These are phyloP conservation scores for Tinea trinotella DNA, from an alignment of 2,888 invertebrate genomes.

Conservation along the genomic window DNA sequence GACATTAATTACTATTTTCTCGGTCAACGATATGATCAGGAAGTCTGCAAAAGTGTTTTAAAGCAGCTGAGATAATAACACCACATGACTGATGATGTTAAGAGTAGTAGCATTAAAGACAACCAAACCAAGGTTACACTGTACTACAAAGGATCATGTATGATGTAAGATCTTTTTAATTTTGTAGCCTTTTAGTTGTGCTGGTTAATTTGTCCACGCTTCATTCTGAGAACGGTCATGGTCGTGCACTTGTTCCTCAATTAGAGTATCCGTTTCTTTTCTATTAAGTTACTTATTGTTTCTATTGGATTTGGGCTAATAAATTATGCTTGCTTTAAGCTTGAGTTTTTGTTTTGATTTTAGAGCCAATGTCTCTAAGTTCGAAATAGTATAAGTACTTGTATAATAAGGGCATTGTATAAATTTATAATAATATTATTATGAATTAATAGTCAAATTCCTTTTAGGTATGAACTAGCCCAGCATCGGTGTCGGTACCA, in stretches of 20 bases:
- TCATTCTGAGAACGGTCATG: constrained; percentile 45
- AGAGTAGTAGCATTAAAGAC: constrained; percentile 30
- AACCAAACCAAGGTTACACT: constrained; percentile 11
- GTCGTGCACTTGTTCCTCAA: constrained; percentile 55
- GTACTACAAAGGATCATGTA: neutral
- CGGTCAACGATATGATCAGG: constrained; percentile 28
- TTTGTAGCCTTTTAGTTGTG: constrained; percentile 23
- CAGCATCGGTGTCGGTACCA: too few species aligned
- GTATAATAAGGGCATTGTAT: too few species aligned
- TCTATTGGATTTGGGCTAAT: neutral
- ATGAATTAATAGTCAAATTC: too few species aligned
- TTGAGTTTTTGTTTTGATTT: neutral
- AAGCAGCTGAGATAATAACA: constrained; percentile 36
- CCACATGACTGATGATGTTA: constrained; percentile 35
- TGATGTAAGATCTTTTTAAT: constrained; percentile 10
- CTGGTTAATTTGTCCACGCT: constrained; percentile 40
- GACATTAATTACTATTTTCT: constrained; percentile 6
- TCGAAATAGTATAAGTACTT: too few species aligned
- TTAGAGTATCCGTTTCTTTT: constrained; percentile 67
- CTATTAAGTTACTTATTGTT: constrained; percentile 51
- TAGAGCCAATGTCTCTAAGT: too few species aligned
- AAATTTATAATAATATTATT: too few species aligned
- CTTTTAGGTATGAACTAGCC: too few species aligned
- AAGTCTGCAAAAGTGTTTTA: constrained; percentile 43
- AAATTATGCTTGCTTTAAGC: neutral